phyloP scores from a whole-genome alignment of 2,797 vertebrate genomes.

The Ptychadena robeensis region DNA sequence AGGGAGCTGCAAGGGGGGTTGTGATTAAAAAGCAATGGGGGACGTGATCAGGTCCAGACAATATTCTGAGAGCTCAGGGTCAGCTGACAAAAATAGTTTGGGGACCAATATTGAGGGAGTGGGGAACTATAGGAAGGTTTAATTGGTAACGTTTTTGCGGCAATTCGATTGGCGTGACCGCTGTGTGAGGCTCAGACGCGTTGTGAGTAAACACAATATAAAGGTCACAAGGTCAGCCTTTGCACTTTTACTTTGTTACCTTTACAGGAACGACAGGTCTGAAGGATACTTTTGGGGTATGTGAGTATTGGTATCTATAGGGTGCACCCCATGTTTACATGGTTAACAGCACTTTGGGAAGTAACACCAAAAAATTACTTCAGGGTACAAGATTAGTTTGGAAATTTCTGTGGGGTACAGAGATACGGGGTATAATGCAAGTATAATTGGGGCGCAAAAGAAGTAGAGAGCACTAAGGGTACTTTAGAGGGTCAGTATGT shows the following conservation, averaged over 20 bases:
- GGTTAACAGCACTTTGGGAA: background rate
- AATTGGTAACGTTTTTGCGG: background rate
- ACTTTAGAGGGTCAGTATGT: too few species aligned
- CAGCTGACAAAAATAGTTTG: too few species aligned
- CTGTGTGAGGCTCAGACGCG: too few species aligned
- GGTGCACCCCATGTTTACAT: background rate
- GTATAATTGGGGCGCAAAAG: too few species aligned
- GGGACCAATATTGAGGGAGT: too few species aligned
- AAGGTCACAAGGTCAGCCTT: background rate
- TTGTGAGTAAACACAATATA: background rate
- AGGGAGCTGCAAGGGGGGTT: background rate
- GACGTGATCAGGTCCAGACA: background rate
- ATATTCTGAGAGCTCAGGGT: too few species aligned
- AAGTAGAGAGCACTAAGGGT: too few species aligned
- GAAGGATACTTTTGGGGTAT: background rate
- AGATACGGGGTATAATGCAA: background rate
- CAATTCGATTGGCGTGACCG: too few species aligned
- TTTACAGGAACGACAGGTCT: too few species aligned
- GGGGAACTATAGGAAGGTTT: background rate
- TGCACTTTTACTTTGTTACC: background rate
- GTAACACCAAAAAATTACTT: background rate
- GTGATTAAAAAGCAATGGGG: too few species aligned
- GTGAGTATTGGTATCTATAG: background rate
- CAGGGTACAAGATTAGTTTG: background rate
- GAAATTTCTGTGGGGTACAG: background rate